Conservation (phyloP, 1,140 invertebrate species). For the Ceratitis capitata region DNA sequence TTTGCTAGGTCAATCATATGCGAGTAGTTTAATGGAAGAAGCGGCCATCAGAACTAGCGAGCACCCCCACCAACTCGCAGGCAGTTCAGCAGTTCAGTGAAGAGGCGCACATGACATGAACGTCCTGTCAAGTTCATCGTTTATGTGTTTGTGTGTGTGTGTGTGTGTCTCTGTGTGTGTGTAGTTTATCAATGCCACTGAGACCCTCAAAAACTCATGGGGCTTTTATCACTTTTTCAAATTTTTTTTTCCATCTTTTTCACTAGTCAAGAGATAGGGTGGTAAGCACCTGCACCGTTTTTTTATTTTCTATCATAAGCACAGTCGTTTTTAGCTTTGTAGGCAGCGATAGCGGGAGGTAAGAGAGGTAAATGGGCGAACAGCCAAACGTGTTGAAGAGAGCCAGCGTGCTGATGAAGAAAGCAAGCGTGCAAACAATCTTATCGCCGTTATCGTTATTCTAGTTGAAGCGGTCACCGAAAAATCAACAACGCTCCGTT, state of each 20-base stretch:
- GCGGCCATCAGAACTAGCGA: neutral
- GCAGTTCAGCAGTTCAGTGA: neutral
- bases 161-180: too few species aligned
- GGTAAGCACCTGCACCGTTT: neutral
- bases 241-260: neutral
- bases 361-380: neutral
- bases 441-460: slow-evolving; percentile 4
- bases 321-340: too few species aligned
- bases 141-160: too few species aligned
- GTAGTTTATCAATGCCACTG: slow-evolving; percentile 1
- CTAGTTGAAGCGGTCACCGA: neutral
- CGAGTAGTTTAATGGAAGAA: neutral
- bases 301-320: slow-evolving; percentile 13
- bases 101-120: neutral
- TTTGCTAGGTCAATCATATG: neutral
- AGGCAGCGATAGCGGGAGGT: neutral
- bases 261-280: neutral
- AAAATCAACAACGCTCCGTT: slow-evolving; percentile 14
- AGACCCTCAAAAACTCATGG: neutral
- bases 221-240: neutral
- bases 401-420: too few species aligned
- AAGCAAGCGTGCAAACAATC: neutral
- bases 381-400: neutral
- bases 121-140: too few species aligned
- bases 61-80: neutral